Conservation (phyloP, 2,888 invertebrate species). For the Drosophila longiperda region DNA sequence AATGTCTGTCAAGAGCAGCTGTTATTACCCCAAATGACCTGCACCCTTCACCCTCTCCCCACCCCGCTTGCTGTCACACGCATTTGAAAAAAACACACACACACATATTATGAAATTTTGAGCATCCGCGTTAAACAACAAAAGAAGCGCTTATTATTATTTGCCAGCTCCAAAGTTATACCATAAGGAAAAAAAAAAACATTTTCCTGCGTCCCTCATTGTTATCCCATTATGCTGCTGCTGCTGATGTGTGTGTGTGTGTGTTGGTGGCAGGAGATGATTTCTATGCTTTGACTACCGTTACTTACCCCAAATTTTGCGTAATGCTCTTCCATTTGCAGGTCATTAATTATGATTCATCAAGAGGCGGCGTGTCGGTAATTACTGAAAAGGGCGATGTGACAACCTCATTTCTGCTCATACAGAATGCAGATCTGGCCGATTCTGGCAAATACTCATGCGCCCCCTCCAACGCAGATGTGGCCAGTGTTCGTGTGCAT, state of each 20-base stretch:
- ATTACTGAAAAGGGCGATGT: constrained; percentile 93
- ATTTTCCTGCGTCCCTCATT: constrained; percentile 33
- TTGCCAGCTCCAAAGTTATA: constrained; percentile 21
- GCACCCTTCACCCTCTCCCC: background rate
- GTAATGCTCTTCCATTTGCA: constrained; percentile 83
- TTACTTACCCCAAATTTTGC: constrained; percentile 42
- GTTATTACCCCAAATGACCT: constrained; percentile 36
- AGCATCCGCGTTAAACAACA: constrained; percentile 20
- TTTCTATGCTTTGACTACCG: constrained; percentile 5
- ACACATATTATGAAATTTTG: constrained; percentile 34
- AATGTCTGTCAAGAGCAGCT: constrained; percentile 74
- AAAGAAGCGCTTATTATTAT: constrained; percentile 42
- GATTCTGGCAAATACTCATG: constrained; percentile 93
- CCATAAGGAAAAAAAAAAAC: constrained; percentile 4
- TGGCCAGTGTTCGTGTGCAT: constrained; percentile 91
- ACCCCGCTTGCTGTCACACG: constrained; percentile 34
- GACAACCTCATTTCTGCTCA: constrained; percentile 91
- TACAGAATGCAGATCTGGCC: constrained; percentile 90
- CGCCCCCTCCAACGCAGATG: constrained; percentile 92
- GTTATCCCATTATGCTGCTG: constrained; percentile 45
- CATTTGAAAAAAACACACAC: constrained; percentile 51
- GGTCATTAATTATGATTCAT: constrained; percentile 92
- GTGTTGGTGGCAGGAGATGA: background rate
- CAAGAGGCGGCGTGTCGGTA: constrained; percentile 91
- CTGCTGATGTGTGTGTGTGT: background rate